Conservation (phyloP, 2,797 vertebrate genomes). For the Rhyacichthys aspro region DNA sequence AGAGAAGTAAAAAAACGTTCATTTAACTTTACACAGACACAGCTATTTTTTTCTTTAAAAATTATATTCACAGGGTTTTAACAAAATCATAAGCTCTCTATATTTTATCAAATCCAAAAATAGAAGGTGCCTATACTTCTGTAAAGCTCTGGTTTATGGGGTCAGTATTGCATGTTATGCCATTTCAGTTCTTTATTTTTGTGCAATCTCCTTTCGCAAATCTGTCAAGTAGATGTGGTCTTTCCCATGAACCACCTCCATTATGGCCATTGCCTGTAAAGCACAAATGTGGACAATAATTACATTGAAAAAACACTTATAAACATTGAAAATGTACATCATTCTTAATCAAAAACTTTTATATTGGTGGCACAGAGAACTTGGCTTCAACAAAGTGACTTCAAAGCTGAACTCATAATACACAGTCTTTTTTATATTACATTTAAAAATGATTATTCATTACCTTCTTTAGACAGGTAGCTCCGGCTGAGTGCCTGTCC, state of each 20-base stretch:
- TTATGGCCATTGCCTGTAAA: conserved; percentile 89
- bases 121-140: conserved; percentile 30
- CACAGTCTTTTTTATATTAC: background rate
- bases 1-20: no score
- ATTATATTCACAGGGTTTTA: background rate
- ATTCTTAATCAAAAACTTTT: background rate
- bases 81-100: conserved; percentile 11
- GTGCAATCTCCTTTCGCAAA: conserved; percentile 86
- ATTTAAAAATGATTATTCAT: background rate
- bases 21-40: no score
- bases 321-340: no score
- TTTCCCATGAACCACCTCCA: conserved; percentile 94
- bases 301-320: background rate
- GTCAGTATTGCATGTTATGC: conserved; percentile 4
- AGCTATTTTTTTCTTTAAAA: background rate
- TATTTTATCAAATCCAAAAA: conserved; percentile 12
- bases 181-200: conserved; percentile 65
- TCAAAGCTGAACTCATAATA: no score
- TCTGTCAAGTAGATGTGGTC: conserved; percentile 90
- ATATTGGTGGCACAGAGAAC: background rate
- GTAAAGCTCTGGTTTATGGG: conserved; percentile 12
- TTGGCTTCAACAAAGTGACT: background rate
- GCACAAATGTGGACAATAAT: conserved; percentile 20
- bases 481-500: conserved; percentile 77
- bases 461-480: conserved; percentile 89